These are phyloP conservation scores for Microctonus brassicae DNA, from an alignment of 2,888 invertebrate species.

Conservation along the genomic window DNA sequence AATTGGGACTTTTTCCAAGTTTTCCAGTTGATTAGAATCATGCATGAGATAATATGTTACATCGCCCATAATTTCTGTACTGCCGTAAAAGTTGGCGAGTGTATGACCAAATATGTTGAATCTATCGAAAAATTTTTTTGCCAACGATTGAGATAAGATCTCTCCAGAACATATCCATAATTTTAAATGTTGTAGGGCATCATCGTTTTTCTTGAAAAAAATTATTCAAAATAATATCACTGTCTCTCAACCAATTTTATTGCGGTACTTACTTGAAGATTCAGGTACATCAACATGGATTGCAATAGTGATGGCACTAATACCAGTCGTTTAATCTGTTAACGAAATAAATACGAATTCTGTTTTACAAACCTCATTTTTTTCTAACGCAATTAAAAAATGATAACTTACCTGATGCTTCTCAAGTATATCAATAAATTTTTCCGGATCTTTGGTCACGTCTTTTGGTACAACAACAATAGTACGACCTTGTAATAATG, in stretches of 20 bases:
- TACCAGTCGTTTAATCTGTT: conserved; percentile 82
- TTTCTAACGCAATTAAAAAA: conserved; percentile 9
- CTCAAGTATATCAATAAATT: conserved; percentile 78
- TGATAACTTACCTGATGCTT: conserved; percentile 74
- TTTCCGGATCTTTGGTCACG: conserved; percentile 83
- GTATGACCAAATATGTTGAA: conserved; percentile 77
- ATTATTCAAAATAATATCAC: neutral
- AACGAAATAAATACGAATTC: conserved; percentile 23
- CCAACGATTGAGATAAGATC: conserved; percentile 79
- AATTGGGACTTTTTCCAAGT: conserved; percentile 82
- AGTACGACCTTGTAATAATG: conserved; percentile 78
- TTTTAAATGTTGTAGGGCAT: conserved; percentile 74
- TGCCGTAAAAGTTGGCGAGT: conserved; percentile 91
- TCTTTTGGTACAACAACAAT: conserved; percentile 81
- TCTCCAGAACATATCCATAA: conserved; percentile 93
- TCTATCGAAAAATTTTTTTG: conserved; percentile 81
- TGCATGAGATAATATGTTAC: conserved; percentile 84
- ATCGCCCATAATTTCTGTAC: conserved; percentile 93
- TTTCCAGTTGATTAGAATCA: conserved; percentile 74
- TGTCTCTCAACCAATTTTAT: neutral
- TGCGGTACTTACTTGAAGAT: conserved; percentile 70
- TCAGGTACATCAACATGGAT: conserved; percentile 82
- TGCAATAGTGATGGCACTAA: conserved; percentile 87
- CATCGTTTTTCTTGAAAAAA: conserved; percentile 67
- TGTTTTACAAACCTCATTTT: no score